Evolutionary conservation across 2,113 vertebrate genomes (phyloP).

Genomic region (Speoplatyrhinus poulsoni): DNA sequence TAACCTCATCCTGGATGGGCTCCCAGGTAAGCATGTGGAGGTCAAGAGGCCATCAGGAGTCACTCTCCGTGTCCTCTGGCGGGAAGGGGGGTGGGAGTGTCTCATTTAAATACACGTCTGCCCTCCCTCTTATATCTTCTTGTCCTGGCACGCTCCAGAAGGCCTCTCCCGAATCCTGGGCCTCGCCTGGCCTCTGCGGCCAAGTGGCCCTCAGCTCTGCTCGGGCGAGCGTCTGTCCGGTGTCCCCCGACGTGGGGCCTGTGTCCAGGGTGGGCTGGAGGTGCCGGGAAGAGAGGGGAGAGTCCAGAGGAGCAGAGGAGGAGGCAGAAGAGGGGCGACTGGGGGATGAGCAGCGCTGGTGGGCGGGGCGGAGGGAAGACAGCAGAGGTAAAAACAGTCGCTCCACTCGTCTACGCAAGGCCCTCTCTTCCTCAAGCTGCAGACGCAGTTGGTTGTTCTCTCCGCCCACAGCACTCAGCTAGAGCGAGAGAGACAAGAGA

Average conservation of each 20-base stretch:
- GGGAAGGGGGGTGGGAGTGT: conserved; percentile 5
- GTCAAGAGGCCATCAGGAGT: conserved; percentile 53
- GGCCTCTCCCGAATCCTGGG: conserved; percentile 48
- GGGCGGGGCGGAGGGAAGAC: conserved; percentile 25
- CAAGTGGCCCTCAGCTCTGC: conserved; percentile 16
- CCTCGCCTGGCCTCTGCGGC: conserved; percentile 46
- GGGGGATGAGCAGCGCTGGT: conserved; percentile 32
- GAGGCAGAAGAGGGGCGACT: conserved; percentile 20
- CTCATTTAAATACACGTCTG: too few species aligned
- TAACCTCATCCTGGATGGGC: conserved; percentile 48
- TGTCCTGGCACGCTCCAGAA: conserved; percentile 37
- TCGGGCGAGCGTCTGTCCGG: conserved; percentile 15
- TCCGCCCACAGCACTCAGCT: conserved; percentile 63
- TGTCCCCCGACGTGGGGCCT: conserved; percentile 17
- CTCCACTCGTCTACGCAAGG: conserved; percentile 45
- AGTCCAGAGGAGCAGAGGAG: conserved; percentile 20
- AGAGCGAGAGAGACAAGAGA: conserved; percentile 28
- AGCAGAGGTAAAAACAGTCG: conserved; percentile 32
- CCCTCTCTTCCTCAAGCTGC: conserved; percentile 68
- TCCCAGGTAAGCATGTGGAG: conserved; percentile 50
- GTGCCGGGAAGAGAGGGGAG: conserved; percentile 19
- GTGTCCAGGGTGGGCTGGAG: conserved; percentile 24
- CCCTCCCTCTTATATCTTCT: not conserved
- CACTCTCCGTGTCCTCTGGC: conserved; percentile 52
- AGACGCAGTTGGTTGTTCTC: conserved; percentile 65